Base-by-base conservation (phyloP, 2,113 vertebrate genomes). In the Psammodynastes pulverulentus region DNA sequence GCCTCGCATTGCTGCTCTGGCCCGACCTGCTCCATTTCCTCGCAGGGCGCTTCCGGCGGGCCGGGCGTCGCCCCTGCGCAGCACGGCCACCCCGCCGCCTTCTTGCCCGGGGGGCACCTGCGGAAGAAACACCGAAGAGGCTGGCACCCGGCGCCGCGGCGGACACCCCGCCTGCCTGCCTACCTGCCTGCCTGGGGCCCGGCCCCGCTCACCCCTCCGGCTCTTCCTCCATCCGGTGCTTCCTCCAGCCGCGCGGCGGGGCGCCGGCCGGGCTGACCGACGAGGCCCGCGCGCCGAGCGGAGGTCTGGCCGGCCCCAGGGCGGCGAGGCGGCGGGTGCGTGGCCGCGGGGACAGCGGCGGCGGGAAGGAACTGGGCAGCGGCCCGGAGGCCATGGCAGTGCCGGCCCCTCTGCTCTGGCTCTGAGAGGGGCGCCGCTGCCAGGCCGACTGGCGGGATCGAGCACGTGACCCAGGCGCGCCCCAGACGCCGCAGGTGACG, bases 1-100 rank as follows among this genome's bases (percentile, higher is more conserved):
- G 95, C 96, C 95, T 98, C 98, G 94, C 97, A 97, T 49, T 97
- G 98, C 53, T 96, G 96, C 95, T 98, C 98, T 95, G 95, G 96
- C 67, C 96, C 95, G 93, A 96, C 97, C 94, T 98, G 96, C 94
- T 98, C 97, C 98, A 98, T 98, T 92, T 98, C 98, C 95, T 98
- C 98, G 96, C 96, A 97, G 94, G 95, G 91, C 52, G 94, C 93
- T 95, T 98, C 97, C 94, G 96, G 95, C 95, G 96, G 91, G 89
- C 94, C 96, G 92, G 97, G 92, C 3, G 3, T 15, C 95, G 91
- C 91, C 95, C 8, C n/a, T 15, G 67, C 34, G n/a, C 72, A 79
- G 72, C 34, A 43, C 72, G 19, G 15, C 72, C 72, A 79, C 72
- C 5, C 62, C 67, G 67, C 67, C 72, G 34, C 34, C 34, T 43